Evolutionary conservation across 2,888 invertebrate species (phyloP).

Genomic region (Troilus luridus): DNA sequence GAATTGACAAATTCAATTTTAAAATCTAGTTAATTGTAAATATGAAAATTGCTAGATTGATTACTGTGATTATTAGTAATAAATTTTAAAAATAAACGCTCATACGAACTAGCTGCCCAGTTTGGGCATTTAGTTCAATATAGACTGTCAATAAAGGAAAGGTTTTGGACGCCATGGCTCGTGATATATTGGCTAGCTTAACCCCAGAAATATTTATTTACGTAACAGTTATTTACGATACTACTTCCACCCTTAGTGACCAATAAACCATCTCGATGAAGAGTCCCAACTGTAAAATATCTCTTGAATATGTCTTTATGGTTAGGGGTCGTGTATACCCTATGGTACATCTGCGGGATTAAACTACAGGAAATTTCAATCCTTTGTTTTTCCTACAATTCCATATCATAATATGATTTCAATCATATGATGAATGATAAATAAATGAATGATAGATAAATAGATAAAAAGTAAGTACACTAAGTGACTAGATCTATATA

Average conservation of each 20-base stretch:
- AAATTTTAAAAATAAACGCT: not conserved
- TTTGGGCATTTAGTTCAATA: not conserved
- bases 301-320: not conserved
- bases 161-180: not conserved
- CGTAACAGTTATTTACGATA: not conserved
- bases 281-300: not conserved
- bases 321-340: not conserved
- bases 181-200: not conserved
- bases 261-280: not conserved
- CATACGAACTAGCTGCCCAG: not conserved
- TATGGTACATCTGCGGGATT: not conserved
- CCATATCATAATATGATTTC: too few species aligned
- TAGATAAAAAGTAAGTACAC: too few species aligned
- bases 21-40: too few species aligned
- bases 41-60: not conserved
- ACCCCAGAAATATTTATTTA: not conserved
- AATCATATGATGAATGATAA: too few species aligned
- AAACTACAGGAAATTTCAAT: not conserved
- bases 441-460: too few species aligned
- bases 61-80: too few species aligned
- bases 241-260: not conserved
- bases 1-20: too few species aligned
- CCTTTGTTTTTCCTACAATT: too few species aligned
- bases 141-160: not conserved
- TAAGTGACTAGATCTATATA: too few species aligned